These are phyloP conservation scores for Brachionus angularis DNA, from an alignment of 1,140 invertebrate genomes.

Conservation along the genomic window DNA sequence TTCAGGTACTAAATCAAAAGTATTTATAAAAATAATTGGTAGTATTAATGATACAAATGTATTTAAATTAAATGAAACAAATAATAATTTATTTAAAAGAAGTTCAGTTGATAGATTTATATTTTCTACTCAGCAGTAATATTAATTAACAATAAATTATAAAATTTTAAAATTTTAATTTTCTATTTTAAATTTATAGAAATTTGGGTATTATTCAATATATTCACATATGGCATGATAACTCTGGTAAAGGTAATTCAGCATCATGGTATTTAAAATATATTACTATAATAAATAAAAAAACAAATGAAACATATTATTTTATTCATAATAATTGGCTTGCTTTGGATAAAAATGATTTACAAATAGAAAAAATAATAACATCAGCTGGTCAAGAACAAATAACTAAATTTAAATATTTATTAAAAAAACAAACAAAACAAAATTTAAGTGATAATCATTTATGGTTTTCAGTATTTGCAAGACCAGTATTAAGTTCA, in stretches of 20 bases:
- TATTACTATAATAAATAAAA: constrained; percentile 61
- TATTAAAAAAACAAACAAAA: neutral
- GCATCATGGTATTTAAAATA: no score
- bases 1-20: constrained; percentile 48
- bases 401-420: neutral
- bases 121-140: constrained; percentile 59
- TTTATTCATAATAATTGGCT: constrained; percentile 58
- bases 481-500: no score
- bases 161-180: no score
- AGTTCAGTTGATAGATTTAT: constrained; percentile 60
- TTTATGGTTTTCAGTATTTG: no score
- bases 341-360: constrained; percentile 56
- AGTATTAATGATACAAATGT: constrained; percentile 6
- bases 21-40: constrained; percentile 27
- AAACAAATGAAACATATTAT: constrained; percentile 60
- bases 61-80: no score
- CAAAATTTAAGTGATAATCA: neutral
- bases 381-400: neutral
- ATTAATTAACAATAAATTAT: no score
- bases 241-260: constrained; percentile 60
- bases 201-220: constrained; percentile 61
- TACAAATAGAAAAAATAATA: constrained; percentile 55
- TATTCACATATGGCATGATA: constrained; percentile 63
- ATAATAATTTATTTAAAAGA: constrained; percentile 46
- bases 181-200: no score